These are phyloP conservation scores for Brotula barbata DNA, from an alignment of 2,797 vertebrate genomes.

Conservation along the genomic window DNA sequence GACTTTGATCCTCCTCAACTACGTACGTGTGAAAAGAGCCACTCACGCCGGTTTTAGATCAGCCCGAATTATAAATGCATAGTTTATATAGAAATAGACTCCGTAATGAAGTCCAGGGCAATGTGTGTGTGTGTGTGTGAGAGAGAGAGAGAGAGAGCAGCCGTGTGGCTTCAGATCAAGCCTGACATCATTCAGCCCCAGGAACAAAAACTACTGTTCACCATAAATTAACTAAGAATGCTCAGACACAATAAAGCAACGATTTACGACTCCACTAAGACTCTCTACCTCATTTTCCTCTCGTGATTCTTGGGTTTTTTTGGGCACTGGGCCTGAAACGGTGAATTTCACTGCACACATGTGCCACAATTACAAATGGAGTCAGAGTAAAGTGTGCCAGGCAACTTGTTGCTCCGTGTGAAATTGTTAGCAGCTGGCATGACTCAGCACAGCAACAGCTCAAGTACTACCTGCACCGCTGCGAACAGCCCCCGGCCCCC, in stretches of 20 bases:
- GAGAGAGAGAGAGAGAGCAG: background rate
- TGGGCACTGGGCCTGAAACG: slow-evolving; percentile 26
- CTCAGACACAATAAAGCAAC: slow-evolving; percentile 12
- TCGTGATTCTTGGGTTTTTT: background rate
- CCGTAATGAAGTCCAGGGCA: too few relatives aligned
- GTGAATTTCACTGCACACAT: slow-evolving; percentile 25
- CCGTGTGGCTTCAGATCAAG: slow-evolving; percentile 13
- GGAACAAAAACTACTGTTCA: slow-evolving; percentile 8
- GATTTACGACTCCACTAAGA: slow-evolving; percentile 14
- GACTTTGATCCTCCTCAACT: too few relatives aligned
- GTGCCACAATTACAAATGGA: background rate
- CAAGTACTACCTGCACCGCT: too few relatives aligned
- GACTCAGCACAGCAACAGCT: too few relatives aligned
- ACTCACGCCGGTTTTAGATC: too few relatives aligned
- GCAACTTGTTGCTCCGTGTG: too few relatives aligned
- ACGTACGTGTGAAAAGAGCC: too few relatives aligned
- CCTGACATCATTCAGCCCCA: slow-evolving; percentile 18
- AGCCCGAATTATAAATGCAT: too few relatives aligned
- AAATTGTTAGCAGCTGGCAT: too few relatives aligned
- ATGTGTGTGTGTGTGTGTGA: background rate
- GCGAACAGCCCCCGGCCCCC: too few relatives aligned
- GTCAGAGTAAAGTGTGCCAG: too few relatives aligned
- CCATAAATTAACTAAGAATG: slow-evolving; percentile 21
- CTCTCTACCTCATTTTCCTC: slow-evolving; percentile 4
- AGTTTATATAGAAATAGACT: too few relatives aligned